These are phyloP conservation scores for Formica exsecta DNA, from an alignment of 1,140 invertebrate species.

Conservation along the genomic window DNA sequence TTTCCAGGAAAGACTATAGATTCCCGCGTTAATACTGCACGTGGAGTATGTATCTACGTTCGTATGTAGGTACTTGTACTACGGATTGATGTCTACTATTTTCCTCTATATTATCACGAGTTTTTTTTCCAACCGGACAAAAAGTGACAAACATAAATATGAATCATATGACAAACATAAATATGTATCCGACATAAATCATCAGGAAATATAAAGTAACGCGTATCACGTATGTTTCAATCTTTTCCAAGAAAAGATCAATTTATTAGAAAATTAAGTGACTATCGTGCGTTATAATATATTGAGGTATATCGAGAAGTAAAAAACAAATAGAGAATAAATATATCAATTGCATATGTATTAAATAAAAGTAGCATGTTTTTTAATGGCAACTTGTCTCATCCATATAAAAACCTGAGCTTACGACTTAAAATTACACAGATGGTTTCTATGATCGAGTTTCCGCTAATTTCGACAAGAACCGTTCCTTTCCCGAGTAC, in stretches of 20 bases:
- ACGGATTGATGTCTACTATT: not conserved
- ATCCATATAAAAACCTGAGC: too few relatives aligned
- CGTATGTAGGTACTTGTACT: not conserved
- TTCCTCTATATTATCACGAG: slow-evolving; percentile 3
- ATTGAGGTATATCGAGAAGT: not conserved
- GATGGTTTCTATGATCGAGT: not conserved
- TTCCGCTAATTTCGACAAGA: not conserved
- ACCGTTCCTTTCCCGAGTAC: not conserved
- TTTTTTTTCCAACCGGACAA: slow-evolving; percentile 27
- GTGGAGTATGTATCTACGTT: slow-evolving; percentile 18
- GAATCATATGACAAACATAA: slow-evolving; percentile 23
- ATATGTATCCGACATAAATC: slow-evolving; percentile 6
- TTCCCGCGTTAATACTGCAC: slow-evolving; percentile 60
- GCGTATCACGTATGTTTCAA: not conserved
- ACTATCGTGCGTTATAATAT: not conserved
- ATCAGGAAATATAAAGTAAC: not conserved
- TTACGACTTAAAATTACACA: not conserved
- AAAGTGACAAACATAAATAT: slow-evolving; percentile 27
- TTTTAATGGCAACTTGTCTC: not conserved
- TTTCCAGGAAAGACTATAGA: slow-evolving; percentile 71
- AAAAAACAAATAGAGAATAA: not conserved
- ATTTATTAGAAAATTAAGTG: not conserved
- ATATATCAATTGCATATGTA: not conserved
- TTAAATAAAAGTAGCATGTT: not conserved
- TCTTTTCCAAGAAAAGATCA: not conserved